phyloP scores from a whole-genome alignment of 2,888 invertebrate species.

The Taenaris catops region DNA sequence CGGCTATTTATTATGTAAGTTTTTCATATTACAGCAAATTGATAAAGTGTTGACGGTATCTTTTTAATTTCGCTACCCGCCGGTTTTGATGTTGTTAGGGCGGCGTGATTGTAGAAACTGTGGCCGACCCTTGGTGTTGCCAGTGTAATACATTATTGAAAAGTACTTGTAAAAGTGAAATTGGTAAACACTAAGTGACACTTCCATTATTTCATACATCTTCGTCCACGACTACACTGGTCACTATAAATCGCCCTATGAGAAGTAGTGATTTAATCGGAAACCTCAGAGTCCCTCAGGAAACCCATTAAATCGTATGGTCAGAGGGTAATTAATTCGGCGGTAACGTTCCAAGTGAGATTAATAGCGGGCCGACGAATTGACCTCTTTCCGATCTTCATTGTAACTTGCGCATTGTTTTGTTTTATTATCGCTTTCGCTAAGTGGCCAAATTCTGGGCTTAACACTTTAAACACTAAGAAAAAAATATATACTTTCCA shows the following conservation, averaged over 20 bases:
- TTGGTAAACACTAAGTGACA: too few relatives aligned
- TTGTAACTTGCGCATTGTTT: constrained; percentile 54
- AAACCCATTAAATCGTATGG: constrained; percentile 79
- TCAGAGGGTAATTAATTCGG: constrained; percentile 79
- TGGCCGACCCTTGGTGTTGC: too few relatives aligned
- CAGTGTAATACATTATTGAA: too few relatives aligned
- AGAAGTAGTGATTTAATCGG: constrained; percentile 79
- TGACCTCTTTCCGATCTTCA: constrained; percentile 62
- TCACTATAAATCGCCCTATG: constrained; percentile 77
- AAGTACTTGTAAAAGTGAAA: too few relatives aligned
- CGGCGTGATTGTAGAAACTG: too few relatives aligned
- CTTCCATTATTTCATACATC: constrained; percentile 32
- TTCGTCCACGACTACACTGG: constrained; percentile 32
- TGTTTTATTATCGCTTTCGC: constrained; percentile 19
- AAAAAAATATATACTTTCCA: too few relatives aligned
- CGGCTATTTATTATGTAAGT: too few relatives aligned
- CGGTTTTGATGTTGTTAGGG: too few relatives aligned
- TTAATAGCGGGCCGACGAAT: constrained; percentile 62
- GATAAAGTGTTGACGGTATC: too few relatives aligned
- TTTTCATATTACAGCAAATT: too few relatives aligned
- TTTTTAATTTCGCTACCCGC: too few relatives aligned
- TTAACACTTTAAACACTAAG: too few relatives aligned
- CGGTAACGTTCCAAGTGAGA: constrained; percentile 71
- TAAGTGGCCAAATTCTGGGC: not conserved
- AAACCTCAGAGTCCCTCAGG: constrained; percentile 71